Evolutionary conservation across 2,888 invertebrate species (phyloP).

Genomic region (Andrena hattorfiana): DNA sequence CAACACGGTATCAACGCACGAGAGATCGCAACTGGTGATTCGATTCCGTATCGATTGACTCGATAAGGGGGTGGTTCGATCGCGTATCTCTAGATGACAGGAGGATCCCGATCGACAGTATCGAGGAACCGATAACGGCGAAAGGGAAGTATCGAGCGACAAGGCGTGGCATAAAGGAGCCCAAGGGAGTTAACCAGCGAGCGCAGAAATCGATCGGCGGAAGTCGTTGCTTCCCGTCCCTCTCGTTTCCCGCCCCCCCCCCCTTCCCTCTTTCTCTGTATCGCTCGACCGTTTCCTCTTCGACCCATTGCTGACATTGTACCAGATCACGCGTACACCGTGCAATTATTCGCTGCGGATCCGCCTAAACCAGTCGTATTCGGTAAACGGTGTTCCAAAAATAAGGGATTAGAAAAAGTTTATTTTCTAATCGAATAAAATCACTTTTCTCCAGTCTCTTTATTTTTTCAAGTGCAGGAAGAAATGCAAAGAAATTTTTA

Average conservation of each 20-base stretch:
- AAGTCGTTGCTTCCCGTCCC: constrained; percentile 62
- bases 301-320: constrained; percentile 37
- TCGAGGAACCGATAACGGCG: constrained; percentile 37
- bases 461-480: too few relatives aligned
- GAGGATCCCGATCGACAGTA: constrained; percentile 35
- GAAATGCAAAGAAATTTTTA: too few relatives aligned
- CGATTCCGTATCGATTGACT: not conserved
- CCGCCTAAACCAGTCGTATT: not conserved
- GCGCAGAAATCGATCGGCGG: constrained; percentile 76
- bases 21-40: not conserved
- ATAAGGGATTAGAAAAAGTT: too few relatives aligned
- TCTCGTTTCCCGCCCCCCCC: not conserved
- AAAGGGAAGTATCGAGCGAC: constrained; percentile 67
- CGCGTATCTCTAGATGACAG: not conserved
- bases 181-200: constrained; percentile 71
- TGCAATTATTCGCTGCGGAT: constrained; percentile 17
- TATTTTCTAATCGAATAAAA: too few relatives aligned
- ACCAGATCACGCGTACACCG: constrained; percentile 18
- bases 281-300: constrained; percentile 32
- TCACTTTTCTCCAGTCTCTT: too few relatives aligned
- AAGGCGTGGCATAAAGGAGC: constrained; percentile 76
- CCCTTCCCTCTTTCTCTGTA: not conserved
- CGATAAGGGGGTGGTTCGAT: not conserved
- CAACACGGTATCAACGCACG: not conserved
- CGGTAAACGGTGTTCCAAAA: too few relatives aligned